A percentile compares a stretch with the other conserved stretches of the same genome.
Evolutionary conservation across 2,113 vertebrate species (phyloP).

Genomic region (Bujurquina vittata): DNA sequence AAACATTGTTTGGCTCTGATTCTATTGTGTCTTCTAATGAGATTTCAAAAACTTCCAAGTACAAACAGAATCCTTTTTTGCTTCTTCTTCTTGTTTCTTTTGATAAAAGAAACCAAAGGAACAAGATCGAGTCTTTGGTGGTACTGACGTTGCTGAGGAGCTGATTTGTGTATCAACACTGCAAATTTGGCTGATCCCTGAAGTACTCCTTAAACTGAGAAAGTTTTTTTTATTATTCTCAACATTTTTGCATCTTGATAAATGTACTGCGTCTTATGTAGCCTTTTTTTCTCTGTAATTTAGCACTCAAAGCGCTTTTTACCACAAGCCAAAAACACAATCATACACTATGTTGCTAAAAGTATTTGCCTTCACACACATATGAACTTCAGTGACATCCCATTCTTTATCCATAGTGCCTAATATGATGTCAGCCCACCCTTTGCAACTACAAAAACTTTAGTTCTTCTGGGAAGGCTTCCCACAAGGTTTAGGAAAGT

Average conservation of each 20-base stretch:
- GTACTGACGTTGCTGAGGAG: not conserved
- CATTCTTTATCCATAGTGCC: too few relatives aligned
- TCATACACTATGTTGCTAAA: too few relatives aligned
- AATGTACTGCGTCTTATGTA: not conserved
- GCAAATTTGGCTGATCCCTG: not conserved
- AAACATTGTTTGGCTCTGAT: constrained; percentile 1
- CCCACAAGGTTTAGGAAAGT: too few relatives aligned
- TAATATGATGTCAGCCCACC: too few relatives aligned
- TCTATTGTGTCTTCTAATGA: not conserved
- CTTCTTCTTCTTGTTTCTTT: not conserved
- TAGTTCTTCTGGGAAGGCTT: too few relatives aligned
- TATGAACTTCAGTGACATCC: too few relatives aligned
- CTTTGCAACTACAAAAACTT: too few relatives aligned
- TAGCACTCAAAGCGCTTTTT: not conserved
- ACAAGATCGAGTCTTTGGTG: not conserved
- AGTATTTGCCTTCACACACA: too few relatives aligned
- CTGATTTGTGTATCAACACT: not conserved
- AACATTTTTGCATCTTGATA: not conserved
- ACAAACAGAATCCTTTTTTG: not conserved
- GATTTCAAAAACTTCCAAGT: constrained; percentile 10
- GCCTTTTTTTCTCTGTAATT: not conserved
- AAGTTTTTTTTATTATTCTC: rapidly evolving
- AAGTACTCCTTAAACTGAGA: not conserved
- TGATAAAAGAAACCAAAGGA: not conserved
- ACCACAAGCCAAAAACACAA: not conserved